phyloP scores from a whole-genome alignment of 2,113 vertebrate genomes.

The Polypterus senegalus region DNA sequence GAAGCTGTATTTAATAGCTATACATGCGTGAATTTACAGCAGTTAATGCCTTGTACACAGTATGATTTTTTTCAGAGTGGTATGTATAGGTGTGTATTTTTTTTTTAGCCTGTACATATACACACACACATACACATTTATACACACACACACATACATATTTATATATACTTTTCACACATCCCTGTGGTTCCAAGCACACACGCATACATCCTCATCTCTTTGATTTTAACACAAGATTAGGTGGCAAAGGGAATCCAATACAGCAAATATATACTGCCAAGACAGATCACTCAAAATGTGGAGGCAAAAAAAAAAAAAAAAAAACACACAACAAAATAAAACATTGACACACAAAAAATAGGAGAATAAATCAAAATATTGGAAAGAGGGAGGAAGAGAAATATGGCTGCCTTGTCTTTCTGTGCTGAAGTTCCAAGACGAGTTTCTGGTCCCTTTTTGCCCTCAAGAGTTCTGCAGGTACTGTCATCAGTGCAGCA shows the following conservation, averaged over 20 bases:
- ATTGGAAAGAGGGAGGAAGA: conserved; percentile 33
- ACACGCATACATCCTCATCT: conserved; percentile 16
- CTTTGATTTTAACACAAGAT: conserved; percentile 54
- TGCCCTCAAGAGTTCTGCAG: not conserved
- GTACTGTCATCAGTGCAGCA: not conserved
- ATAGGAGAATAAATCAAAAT: not conserved
- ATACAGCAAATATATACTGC: conserved; percentile 54
- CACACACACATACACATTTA: not conserved
- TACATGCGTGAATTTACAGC: conserved; percentile 61
- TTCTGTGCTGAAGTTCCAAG: conserved; percentile 37
- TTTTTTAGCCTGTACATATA: too few species aligned
- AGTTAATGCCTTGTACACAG: conserved; percentile 46
- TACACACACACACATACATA: not conserved
- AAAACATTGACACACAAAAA: conserved; percentile 45
- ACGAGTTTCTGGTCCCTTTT: conserved; percentile 46
- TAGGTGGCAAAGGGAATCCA: conserved; percentile 51
- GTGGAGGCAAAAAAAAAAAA: conserved; percentile 37
- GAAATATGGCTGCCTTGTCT: conserved; percentile 46
- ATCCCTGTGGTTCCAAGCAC: not conserved
- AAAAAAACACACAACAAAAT: conserved; percentile 69
- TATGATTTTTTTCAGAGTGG: conserved; percentile 38
- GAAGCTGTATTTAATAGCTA: conserved; percentile 46
- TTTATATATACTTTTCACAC: not conserved
- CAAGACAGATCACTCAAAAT: conserved; percentile 60
- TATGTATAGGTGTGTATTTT: not conserved